phyloP scores from a whole-genome alignment of 2,113 vertebrate species.

The Microcebus lehilahytsara region DNA sequence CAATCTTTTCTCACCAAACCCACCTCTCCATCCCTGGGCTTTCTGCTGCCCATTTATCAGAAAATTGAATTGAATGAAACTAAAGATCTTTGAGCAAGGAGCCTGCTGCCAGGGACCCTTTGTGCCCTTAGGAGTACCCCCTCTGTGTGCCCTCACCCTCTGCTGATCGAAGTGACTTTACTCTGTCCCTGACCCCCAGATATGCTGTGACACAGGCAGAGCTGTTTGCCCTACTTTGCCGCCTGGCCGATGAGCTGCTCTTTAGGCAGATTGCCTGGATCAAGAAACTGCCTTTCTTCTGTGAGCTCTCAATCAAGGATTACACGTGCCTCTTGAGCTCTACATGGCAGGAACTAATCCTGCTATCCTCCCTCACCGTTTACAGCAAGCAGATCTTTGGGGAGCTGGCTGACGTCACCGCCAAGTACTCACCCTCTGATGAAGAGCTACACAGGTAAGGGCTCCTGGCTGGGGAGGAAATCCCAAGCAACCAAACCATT shows the following conservation, averaged over 20 bases:
- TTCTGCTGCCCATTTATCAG: background rate
- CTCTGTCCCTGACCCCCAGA: slow-evolving; percentile 80
- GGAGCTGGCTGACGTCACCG: slow-evolving; percentile 95
- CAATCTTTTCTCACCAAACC: background rate
- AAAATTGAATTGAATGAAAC: background rate
- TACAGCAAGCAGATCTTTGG: slow-evolving; percentile 98
- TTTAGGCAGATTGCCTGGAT: slow-evolving; percentile 99
- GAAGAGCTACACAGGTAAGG: slow-evolving; percentile 96
- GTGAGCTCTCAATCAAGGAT: slow-evolving; percentile 98
- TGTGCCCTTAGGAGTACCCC: background rate
- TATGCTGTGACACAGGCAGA: slow-evolving; percentile 98
- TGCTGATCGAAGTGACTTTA: slow-evolving; percentile 45
- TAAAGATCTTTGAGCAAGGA: background rate
- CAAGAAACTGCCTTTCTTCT: slow-evolving; percentile 99
- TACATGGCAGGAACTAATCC: slow-evolving; percentile 98
- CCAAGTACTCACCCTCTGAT: slow-evolving; percentile 96
- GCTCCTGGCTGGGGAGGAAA: background rate
- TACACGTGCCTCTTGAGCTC: slow-evolving; percentile 98
- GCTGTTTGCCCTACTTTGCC: slow-evolving; percentile 96
- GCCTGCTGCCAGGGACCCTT: background rate
- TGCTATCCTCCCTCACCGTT: slow-evolving; percentile 97
- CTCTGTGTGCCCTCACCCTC: background rate
- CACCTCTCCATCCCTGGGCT: background rate
- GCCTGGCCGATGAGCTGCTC: slow-evolving; percentile 97
- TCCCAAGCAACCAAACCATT: background rate